Percentiles rank a stretch among this genome's conserved stretches.
These are phyloP conservation scores for Muscicapa comitata DNA, from an alignment of 2,797 vertebrate genomes.

Conservation along the genomic window DNA sequence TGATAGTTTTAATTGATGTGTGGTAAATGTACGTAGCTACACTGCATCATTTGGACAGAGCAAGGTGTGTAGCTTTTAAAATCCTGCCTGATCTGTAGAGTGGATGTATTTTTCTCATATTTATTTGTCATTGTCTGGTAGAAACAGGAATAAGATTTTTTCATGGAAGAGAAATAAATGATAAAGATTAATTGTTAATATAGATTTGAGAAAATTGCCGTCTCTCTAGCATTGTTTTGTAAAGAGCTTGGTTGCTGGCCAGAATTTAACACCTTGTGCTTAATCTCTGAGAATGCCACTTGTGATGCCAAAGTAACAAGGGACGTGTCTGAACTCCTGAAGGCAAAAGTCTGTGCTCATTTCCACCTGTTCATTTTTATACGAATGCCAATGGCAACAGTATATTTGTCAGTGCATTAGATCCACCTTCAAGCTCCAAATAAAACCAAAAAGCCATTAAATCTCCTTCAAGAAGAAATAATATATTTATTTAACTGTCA, in stretches of 20 bases:
- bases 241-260: not conserved
- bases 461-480: not conserved
- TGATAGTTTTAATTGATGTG: not conserved
- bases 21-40: not conserved
- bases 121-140: not conserved
- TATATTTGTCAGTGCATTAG: not conserved
- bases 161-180: not conserved
- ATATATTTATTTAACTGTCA: conserved; percentile 12
- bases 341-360: not conserved
- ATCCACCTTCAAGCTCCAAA: not conserved
- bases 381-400: not conserved
- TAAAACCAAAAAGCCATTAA: not conserved
- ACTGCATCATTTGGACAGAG: not conserved
- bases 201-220: not conserved
- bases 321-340: not conserved
- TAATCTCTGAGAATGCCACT: not conserved
- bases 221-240: not conserved
- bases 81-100: not conserved
- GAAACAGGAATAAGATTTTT: not conserved
- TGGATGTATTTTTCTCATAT: not conserved
- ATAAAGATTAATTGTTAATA: not conserved
- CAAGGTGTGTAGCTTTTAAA: not conserved
- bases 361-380: not conserved
- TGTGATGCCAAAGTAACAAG: not conserved
- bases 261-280: not conserved